Base-by-base conservation (phyloP, 2,113 vertebrate species). In the Trichomycterus rosablanca region DNA sequence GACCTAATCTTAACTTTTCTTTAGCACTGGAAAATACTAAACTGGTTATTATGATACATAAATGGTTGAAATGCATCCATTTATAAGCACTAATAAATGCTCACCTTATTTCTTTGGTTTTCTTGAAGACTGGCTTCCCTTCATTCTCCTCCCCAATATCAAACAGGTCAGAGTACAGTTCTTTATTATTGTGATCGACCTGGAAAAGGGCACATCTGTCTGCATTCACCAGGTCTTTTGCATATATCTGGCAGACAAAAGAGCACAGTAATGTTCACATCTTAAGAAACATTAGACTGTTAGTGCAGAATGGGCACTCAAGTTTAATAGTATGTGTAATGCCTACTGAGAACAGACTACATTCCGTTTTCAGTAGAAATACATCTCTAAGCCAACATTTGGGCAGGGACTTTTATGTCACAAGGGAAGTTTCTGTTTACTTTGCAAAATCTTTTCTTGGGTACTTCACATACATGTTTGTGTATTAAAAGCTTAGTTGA, bases 221-320 rank as follows among this genome's bases (percentile, higher is more conserved):
- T 65, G 96, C 96, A 78, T 96, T 97, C 89, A 99, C 96, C 90
- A 99, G 87, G 85, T 97, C 97, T 90, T 99, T 99, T 93, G 96
- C 96, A 93, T 98, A 98, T 92, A 99, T 97, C 96, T 99, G 84
- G 10, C 84, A 81, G 71, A 67, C 75, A 86, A 71, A 11, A 74
- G 4, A 58, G 34, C 44, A 19, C 19, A 61, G 39, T 26, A 6
- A 3, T 16, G n/a, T 16, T n/a, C 28, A 35, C 40, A 20, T 49
- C 2, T 26, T 32, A 5, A 10, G n/a, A n/a, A n/a, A n/a, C n/a
- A n/a, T 12, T 7, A 14, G 52, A 12, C 60, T 32, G 48, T 44
- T 32, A 43, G 8, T n/a, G n/a, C 9, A 51, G 8, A 26, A 52
- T 7, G 12, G 14, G 20, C 48, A 52, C 7, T 23, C 19, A 12